Evolutionary conservation across 2,797 vertebrate genomes (phyloP), one percentile per base, ranked within the genome.

Genomic region (Manis javanica): DNA sequence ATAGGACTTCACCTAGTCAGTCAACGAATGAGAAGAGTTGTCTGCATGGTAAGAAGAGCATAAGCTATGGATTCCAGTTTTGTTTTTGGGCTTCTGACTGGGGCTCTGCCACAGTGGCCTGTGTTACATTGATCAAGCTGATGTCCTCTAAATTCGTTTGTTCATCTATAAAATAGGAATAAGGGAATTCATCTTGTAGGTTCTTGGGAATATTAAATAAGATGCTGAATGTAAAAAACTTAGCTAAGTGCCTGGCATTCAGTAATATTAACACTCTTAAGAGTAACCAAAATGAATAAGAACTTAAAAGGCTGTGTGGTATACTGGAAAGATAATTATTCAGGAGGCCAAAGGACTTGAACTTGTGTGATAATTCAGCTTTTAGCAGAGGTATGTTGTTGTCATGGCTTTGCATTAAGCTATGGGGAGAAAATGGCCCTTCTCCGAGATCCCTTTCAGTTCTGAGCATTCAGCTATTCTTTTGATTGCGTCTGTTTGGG

Each of bases 101-200:
- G 46, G 7, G 1, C 53, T 49, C 29, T 53, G 18, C 9, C 11
- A 57, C 24, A 59, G 34, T 66, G 26, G 94, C 34, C 37, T 74
- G 7, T 8, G 18, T 79, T 31, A 42, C 6, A 61, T 86, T 5
- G 42, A 18, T 83, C 89, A 69, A 87, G 14, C 23, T 19, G 9
- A 90, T 79, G 16, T 79, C 46, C 59, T 89, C 57, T 91, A 75
- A 83, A 64, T 79, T 90, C 1, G 59, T n/a, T 72, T 95, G n/a
- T 46, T 92, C 19, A 63, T 87, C 26, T 71, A 39, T 84, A 93
- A 89, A 94, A 71, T 26, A 9, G 15, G 42, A 92, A 66, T 34
- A 19, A 71, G 49, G 5, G 21, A 31, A 74, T 82, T 14, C 7
- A 29, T 89, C 19, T 26, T 79, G 64, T 39, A 86, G n/a, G 8